Evolutionary conservation across 2,113 vertebrate genomes (phyloP), one percentile per base, ranked within the genome.

Genomic region (Diglossa brunneiventris): DNA sequence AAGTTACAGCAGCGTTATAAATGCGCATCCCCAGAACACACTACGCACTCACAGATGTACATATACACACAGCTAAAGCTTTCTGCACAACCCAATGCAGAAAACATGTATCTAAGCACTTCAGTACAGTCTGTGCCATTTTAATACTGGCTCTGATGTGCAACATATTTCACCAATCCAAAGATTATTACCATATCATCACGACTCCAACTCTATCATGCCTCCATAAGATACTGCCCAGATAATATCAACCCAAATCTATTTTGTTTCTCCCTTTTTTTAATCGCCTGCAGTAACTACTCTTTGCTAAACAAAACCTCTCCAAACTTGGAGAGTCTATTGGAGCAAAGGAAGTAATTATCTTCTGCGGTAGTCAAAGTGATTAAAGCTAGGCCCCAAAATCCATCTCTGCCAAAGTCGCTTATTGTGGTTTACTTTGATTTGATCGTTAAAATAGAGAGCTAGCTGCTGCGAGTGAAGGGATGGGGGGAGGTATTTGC

Each of bases 371-470:
- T 97, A 92, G 96, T 83, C 96, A 96, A 95, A 96, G 97, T 97
- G 97, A 97, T 97, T 98, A 96, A 97, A 98, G 95, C 97, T 97
- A 97, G 98, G 98, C 98, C 98, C 95, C 96, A 95, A 95, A 96
- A 96, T 96, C 95, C 92, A 83, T 97, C 95, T 94, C 94, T 97
- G 95, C 96, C 97, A 96, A 95, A 92, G 89, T 95, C 92, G 53
- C 96, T 95, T 96, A 83, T 95, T 92, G 77, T 76, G 95, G 86
- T 62, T 97, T 95, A 95, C 94, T 95, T 91, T 88, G 96, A 96
- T 97, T 95, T 96, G 95, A 94, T 92, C 62, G 35, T 79, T 94
- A 94, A 97, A 96, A 95, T 96, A 96, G 74, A 72, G 62, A 92
- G 73, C 83, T 91, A 83, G 75, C 87, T 96, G 83, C 90, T 96